Conservation (phyloP, 2,888 invertebrate species). For the Pteria penguin region DNA sequence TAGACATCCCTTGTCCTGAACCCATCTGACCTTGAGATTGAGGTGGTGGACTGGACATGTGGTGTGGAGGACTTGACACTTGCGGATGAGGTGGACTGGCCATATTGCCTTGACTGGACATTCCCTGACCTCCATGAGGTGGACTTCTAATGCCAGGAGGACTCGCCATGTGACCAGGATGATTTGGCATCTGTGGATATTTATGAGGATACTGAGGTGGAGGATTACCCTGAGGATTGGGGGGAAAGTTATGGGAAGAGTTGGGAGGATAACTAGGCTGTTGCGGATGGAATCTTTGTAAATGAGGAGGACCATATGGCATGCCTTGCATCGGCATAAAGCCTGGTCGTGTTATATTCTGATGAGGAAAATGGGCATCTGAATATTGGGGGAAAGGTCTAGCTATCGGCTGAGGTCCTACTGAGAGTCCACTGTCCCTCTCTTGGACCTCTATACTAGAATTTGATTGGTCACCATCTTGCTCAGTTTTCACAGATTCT, state of each 20-base stretch:
- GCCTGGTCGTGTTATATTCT: constrained; percentile 13
- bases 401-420: background rate
- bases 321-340: constrained; percentile 34
- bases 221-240: constrained; percentile 21
- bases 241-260: constrained; percentile 7
- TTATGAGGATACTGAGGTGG: constrained; percentile 35
- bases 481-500: constrained; percentile 4
- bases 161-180: constrained; percentile 14
- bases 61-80: constrained; percentile 18
- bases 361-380: constrained; percentile 7
- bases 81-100: constrained; percentile 19
- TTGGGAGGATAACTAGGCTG: background rate
- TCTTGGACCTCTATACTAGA: background rate
- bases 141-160: constrained; percentile 18
- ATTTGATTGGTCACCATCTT: background rate
- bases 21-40: background rate
- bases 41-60: constrained; percentile 1
- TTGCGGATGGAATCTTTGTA: constrained; percentile 22
- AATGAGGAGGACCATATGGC: constrained; percentile 16
- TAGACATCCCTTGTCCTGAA: background rate
- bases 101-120: constrained; percentile 9
- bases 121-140: constrained; percentile 12
- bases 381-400: constrained; percentile 22
- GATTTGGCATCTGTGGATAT: constrained; percentile 13
- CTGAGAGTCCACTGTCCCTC: constrained; percentile 5